Evolutionary conservation across 2,797 vertebrate genomes (phyloP), one percentile per base, ranked within the genome.

Genomic region (Varecia variegata): DNA sequence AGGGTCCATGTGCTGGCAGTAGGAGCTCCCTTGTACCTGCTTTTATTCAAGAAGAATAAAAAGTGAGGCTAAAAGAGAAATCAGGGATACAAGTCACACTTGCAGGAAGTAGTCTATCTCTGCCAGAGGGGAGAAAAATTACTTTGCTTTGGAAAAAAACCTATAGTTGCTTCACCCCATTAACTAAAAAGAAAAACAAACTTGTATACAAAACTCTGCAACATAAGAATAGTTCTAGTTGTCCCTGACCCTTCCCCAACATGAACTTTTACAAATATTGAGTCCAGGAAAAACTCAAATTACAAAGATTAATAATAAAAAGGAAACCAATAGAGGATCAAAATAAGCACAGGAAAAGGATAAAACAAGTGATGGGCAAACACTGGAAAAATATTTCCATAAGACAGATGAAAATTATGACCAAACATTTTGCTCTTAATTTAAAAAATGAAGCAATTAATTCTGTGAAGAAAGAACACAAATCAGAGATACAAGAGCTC

Each of bases 111-210:
- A 74, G 25, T 73, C 45, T 95, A 1, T 79, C 25, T 79, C 70
- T 93, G 52, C 21, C 30, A 7, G 43, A 93, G 47, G 38, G 23
- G 1, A 71, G 77, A 85, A 81, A 88, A 88, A 8, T 65, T 80
- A 93, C 32, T 67, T 68, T 70, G 89, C 40, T 81, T 90, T 93
- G 43, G 80, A 79, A 87, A 93, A 88, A 32, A 65, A 21, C 25
- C 81, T 43, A 21, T 4, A 56, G 43, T 25, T 65, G 32, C 65
- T 92, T 93, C 81, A 82, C 2, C 2, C 67, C 74, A 92, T 14
- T 68, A 58, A 92, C 20, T 82, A 25, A 88, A 23, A 88, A 97
- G 70, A 45, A 86, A 95, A 86, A 77, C 27, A 87, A 91, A 80
- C 50, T 18, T 23, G 76, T 2, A 54, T 9, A 71, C 13, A 84